phyloP scores from a whole-genome alignment of 2,113 vertebrate species.

The Nyctibius bracteatus region DNA sequence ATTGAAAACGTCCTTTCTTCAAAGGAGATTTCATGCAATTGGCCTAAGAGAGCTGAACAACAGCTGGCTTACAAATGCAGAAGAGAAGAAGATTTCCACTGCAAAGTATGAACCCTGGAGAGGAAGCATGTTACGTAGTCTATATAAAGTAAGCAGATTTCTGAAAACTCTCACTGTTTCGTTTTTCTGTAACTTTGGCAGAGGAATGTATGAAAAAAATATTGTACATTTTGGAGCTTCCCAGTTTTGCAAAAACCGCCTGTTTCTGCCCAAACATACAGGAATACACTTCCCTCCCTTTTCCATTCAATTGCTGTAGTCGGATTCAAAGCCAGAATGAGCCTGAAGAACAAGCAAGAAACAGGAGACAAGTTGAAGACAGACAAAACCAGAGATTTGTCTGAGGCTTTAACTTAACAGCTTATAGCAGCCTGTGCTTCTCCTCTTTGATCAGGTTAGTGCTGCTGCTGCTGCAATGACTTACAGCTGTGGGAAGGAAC shows the following conservation, averaged over 20 bases:
- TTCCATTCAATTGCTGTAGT: not conserved
- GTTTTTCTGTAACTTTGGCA: slow-evolving; percentile 42
- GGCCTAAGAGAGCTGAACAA: not conserved
- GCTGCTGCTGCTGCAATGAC: slow-evolving; percentile 15
- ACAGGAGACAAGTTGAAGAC: not conserved
- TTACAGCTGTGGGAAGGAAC: slow-evolving; percentile 26
- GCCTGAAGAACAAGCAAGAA: slow-evolving; percentile 8
- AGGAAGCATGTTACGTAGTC: not conserved
- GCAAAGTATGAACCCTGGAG: not conserved
- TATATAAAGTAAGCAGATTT: slow-evolving; percentile 27
- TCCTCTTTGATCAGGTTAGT: not conserved
- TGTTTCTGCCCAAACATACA: not conserved
- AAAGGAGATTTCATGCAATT: not conserved
- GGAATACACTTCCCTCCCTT: not conserved
- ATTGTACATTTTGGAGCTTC: not conserved
- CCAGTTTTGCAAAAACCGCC: not conserved
- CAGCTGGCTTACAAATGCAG: slow-evolving; percentile 20
- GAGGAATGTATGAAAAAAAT: not conserved
- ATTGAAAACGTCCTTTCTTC: not conserved
- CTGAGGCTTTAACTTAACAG: slow-evolving; percentile 16
- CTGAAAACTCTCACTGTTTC: slow-evolving; percentile 1
- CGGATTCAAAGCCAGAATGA: not conserved
- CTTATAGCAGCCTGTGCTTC: slow-evolving; percentile 15
- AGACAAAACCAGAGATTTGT: slow-evolving; percentile 28
- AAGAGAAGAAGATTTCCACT: not conserved